Percentiles rank a stretch among this genome's conserved stretches.
Conservation (phyloP, 1,140 invertebrate genomes). For the Formica exsecta region DNA sequence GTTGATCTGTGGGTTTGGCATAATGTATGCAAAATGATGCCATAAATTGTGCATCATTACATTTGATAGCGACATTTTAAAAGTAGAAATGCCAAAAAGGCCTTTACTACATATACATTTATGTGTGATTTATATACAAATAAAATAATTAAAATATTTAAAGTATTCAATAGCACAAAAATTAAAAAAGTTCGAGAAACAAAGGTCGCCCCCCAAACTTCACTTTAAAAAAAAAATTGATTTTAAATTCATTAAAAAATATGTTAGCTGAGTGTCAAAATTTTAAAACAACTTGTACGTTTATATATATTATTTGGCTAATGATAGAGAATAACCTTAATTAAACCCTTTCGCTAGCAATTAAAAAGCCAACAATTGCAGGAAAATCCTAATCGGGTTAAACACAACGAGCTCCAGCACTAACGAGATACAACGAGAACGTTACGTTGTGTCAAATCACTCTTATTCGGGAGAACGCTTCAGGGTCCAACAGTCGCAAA, state of each 20-base stretch:
- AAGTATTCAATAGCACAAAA: not conserved
- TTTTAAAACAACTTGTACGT: not conserved
- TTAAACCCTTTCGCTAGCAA: not conserved
- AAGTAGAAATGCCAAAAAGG: not conserved
- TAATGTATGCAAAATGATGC: not conserved
- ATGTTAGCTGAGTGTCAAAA: not conserved
- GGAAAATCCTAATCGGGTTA: slow-evolving; percentile 13
- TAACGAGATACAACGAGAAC: slow-evolving; percentile 29
- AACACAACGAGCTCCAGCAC: not conserved
- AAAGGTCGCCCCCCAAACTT: not conserved
- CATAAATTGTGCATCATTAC: not conserved
- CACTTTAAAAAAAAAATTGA: not conserved
- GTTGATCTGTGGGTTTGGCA: not conserved
- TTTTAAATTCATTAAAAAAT: not conserved
- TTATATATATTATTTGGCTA: not conserved
- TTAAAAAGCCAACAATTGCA: not conserved
- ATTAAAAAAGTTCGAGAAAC: not conserved
- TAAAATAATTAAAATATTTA: not conserved
- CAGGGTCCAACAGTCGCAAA: slow-evolving; percentile 55
- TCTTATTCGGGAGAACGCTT: slow-evolving; percentile 62
- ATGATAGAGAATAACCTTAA: not conserved
- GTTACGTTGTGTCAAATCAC: slow-evolving; percentile 56
- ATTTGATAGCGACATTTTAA: not conserved
- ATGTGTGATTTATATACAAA: not conserved
- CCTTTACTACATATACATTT: not conserved